Conservation (phyloP, 2,113 vertebrate genomes). For the Benitochromis conjunctus region DNA sequence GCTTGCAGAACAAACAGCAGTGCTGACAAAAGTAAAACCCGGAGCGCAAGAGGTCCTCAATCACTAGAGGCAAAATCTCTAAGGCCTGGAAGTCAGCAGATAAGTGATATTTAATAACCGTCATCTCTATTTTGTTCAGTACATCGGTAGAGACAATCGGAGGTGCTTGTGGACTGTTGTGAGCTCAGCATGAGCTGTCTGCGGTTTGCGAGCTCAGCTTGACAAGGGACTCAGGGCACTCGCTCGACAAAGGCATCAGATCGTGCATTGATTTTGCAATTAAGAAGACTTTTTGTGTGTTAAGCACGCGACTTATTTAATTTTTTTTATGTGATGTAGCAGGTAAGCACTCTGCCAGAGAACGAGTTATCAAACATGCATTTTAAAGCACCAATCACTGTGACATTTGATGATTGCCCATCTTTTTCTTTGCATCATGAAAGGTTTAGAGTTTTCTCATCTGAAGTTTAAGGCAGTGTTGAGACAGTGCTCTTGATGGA, state of each 20-base stretch:
- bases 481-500: conserved; percentile 43
- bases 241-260: conserved; percentile 16
- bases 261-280: background rate
- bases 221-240: conserved; percentile 21
- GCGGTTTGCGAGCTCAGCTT: conserved; percentile 24
- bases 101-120: conserved; percentile 57
- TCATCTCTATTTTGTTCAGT: conserved; percentile 37
- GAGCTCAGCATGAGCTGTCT: conserved; percentile 49
- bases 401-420: conserved; percentile 2
- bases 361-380: background rate
- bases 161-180: conserved; percentile 44
- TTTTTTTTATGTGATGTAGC: background rate
- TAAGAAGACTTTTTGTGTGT: background rate
- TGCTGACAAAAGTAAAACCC: conserved; percentile 36
- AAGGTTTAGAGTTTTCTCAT: background rate
- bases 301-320: background rate
- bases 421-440: background rate
- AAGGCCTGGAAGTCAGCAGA: conserved; percentile 44
- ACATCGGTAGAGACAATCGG: conserved; percentile 30
- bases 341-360: background rate
- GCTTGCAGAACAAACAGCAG: conserved; percentile 35
- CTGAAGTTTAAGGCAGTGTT: conserved; percentile 12
- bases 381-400: background rate
- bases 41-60: background rate
- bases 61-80: conserved; percentile 3